Percentiles rank a stretch among this genome's conserved stretches.
phyloP scores from a whole-genome alignment of 2,888 invertebrate species.

The Vanessa cardui region DNA sequence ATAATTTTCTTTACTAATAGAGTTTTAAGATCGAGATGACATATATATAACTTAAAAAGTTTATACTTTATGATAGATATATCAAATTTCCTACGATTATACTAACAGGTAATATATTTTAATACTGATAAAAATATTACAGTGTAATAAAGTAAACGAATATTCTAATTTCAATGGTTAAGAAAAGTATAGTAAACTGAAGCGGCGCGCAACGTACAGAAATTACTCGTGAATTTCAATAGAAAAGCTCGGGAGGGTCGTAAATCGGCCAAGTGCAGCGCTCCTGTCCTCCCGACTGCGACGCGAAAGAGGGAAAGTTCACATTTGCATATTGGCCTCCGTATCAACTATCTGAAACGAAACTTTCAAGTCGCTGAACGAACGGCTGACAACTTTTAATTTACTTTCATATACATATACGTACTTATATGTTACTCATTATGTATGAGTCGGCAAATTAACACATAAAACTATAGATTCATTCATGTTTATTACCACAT shows the following conservation, averaged over 20 bases:
- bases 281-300: constrained; percentile 44
- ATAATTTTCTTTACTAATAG: too few relatives aligned
- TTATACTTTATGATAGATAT: too few relatives aligned
- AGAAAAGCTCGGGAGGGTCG: constrained; percentile 56
- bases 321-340: constrained; percentile 73
- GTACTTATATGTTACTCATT: not conserved
- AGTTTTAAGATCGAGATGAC: too few relatives aligned
- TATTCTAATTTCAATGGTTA: constrained; percentile 5
- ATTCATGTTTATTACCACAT: not conserved
- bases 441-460: not conserved
- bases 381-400: constrained; percentile 25
- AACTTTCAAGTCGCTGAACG: constrained; percentile 44
- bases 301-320: constrained; percentile 70
- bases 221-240: constrained; percentile 58
- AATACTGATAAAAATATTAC: not conserved
- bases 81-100: not conserved
- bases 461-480: not conserved
- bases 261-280: constrained; percentile 78
- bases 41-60: too few relatives aligned
- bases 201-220: constrained; percentile 30
- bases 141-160: not conserved
- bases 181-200: constrained; percentile 34
- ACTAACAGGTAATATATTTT: not conserved
- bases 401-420: constrained; percentile 17
- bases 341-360: constrained; percentile 49